Percentiles rank a stretch among this genome's conserved stretches.
These are phyloP conservation scores for Gobius niger DNA, from an alignment of 2,113 vertebrate genomes.

Conservation along the genomic window DNA sequence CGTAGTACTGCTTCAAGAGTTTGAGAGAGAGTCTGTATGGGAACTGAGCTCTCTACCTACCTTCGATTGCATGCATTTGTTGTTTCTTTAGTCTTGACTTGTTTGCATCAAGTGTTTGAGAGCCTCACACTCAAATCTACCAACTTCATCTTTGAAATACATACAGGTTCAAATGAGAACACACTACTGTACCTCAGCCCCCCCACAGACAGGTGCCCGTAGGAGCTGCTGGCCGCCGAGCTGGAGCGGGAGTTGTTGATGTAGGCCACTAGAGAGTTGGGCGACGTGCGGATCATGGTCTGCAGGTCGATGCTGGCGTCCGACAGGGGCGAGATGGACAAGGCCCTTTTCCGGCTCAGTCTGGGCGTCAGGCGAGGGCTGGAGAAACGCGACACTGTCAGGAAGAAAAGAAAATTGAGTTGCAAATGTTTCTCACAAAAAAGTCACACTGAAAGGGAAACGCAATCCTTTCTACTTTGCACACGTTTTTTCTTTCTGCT, in stretches of 20 bases:
- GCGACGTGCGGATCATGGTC: conserved; percentile 98
- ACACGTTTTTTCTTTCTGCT: too few relatives aligned
- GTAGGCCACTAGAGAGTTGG: conserved; percentile 97
- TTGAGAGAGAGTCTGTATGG: too few relatives aligned
- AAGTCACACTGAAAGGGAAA: neutral
- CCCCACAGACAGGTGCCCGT: conserved; percentile 93
- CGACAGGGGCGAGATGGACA: conserved; percentile 95
- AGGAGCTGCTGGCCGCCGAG: conserved; percentile 95
- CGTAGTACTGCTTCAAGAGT: too few relatives aligned
- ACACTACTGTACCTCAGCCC: conserved; percentile 85
- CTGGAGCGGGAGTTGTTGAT: conserved; percentile 99
- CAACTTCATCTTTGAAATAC: too few relatives aligned
- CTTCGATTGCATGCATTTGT: too few relatives aligned
- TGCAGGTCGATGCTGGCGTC: conserved; percentile 98
- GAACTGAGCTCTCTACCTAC: too few relatives aligned
- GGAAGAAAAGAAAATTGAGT: neutral
- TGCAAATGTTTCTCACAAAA: neutral
- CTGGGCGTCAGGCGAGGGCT: conserved; percentile 91
- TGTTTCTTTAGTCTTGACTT: too few relatives aligned
- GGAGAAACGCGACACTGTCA: conserved; percentile 90
- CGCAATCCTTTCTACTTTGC: too few relatives aligned
- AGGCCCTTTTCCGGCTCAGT: conserved; percentile 90
- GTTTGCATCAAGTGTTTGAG: too few relatives aligned
- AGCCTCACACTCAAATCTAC: too few relatives aligned
- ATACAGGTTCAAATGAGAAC: neutral